A percentile compares a stretch with the other conserved stretches of the same genome.
Conservation (phyloP, 30 jellyfish, hydroid and myxozoan species). For the Sanderia malayensis region DNA sequence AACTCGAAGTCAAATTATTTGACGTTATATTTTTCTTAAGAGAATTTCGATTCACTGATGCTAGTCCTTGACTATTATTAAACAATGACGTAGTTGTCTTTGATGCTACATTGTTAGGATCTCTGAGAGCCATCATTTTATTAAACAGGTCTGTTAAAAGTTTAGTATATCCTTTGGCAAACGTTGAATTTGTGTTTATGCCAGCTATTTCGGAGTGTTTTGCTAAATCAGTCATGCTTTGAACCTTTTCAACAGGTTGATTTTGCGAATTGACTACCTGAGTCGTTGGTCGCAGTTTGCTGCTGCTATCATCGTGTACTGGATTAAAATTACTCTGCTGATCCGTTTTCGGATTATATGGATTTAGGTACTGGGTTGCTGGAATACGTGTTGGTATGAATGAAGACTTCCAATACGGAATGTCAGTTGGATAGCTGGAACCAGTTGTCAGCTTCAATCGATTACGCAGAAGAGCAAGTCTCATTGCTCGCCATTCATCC, state of each 20-base stretch:
- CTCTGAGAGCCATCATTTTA: constrained; percentile 22
- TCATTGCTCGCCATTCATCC: constrained; percentile 52
- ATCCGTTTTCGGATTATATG: not conserved
- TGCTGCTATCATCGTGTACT: constrained; percentile 34
- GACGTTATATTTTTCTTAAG: not conserved
- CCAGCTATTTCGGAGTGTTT: constrained; percentile 37
- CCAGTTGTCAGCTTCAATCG: constrained; percentile 58
- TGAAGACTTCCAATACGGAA: constrained; percentile 60
- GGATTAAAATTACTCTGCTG: not conserved
- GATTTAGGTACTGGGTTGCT: not conserved
- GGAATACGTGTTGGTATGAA: constrained; percentile 15
- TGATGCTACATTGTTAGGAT: constrained; percentile 5
- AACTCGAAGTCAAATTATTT: not conserved
- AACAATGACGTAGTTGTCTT: not conserved
- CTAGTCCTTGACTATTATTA: not conserved
- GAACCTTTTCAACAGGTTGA: not conserved
- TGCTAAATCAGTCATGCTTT: not conserved
- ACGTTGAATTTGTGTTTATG: not conserved
- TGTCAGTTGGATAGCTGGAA: constrained; percentile 56
- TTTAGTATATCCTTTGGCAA: constrained; percentile 33
- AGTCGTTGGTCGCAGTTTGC: not conserved
- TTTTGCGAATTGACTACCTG: not conserved
- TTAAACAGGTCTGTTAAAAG: constrained; percentile 36
- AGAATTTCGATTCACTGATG: not conserved
- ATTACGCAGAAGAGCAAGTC: constrained; percentile 31